A percentile compares a stretch with the other conserved stretches of the same genome.
phyloP scores from a whole-genome alignment of 2,113 vertebrate genomes.

The Phylloscopus trochiloides region DNA sequence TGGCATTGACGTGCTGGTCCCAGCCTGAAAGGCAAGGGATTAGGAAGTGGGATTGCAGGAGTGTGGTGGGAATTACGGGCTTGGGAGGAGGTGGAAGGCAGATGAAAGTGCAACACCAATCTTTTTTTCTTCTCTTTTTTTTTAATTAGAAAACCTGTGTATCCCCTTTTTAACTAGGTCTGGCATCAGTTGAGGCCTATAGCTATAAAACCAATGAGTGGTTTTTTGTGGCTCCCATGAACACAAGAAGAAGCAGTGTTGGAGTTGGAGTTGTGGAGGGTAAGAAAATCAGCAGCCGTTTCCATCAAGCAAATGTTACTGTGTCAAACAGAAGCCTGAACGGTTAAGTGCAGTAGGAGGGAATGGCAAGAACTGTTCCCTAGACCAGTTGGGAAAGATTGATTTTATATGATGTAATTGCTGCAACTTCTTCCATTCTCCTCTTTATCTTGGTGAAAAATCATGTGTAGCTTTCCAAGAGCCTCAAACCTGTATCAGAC shows the following conservation, averaged over 20 bases:
- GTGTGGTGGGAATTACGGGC: not conserved
- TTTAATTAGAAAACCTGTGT: conserved; percentile 63
- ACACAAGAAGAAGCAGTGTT: conserved; percentile 95
- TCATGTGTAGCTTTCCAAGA: not conserved
- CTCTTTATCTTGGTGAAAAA: not conserved
- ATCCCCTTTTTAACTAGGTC: conserved; percentile 79
- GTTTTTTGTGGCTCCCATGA: conserved; percentile 93
- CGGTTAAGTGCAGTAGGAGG: not conserved
- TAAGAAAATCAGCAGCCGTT: conserved; percentile 67
- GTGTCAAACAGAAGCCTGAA: not conserved
- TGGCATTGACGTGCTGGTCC: not conserved
- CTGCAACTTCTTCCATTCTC: not conserved
- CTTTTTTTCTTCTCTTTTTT: conserved; percentile 71
- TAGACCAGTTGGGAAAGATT: not conserved
- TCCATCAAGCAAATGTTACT: not conserved
- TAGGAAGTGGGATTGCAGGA: not conserved
- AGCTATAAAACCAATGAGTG: conserved; percentile 92
- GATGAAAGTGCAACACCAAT: conserved; percentile 62
- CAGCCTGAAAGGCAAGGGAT: not conserved
- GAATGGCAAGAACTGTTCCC: not conserved
- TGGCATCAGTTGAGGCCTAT: conserved; percentile 92
- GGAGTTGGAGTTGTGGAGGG: conserved; percentile 94
- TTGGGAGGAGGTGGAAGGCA: conserved; percentile 50
- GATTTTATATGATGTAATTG: not conserved
- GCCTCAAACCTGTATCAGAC: not conserved